Conservation (phyloP, 2,797 vertebrate genomes). For the Hyperoplus immaculatus region DNA sequence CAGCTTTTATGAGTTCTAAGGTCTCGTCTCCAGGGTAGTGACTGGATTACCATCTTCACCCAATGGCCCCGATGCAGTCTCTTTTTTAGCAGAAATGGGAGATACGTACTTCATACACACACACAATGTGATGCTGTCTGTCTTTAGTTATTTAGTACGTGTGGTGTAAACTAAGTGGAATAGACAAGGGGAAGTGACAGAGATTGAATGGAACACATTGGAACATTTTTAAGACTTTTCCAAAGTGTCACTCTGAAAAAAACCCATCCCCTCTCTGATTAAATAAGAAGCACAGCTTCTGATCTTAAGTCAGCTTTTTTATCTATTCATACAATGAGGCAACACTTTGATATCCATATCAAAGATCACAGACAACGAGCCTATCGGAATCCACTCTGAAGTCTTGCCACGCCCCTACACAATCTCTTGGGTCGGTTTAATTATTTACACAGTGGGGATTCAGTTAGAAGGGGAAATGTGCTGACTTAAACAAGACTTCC, state of each 20-base stretch:
- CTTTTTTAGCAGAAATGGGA: too few species aligned
- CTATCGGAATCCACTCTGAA: conserved; percentile 59
- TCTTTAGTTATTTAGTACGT: conserved; percentile 16
- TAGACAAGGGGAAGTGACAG: background rate
- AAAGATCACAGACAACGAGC: conserved; percentile 67
- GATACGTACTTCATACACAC: background rate
- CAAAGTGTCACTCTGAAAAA: conserved; percentile 15
- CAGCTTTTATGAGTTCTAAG: conserved; percentile 57
- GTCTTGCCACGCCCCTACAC: conserved; percentile 62
- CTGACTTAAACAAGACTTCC: conserved; percentile 69
- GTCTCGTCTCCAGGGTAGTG: conserved; percentile 53
- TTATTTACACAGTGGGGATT: conserved; percentile 73
- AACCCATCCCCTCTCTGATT: conserved; percentile 35
- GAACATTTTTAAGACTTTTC: conserved; percentile 8
- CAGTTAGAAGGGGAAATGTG: conserved; percentile 66
- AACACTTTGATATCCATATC: conserved; percentile 68
- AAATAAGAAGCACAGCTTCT: conserved; percentile 31
- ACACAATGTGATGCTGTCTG: conserved; percentile 16
- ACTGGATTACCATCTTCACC: conserved; percentile 62
- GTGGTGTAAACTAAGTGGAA: conserved; percentile 11
- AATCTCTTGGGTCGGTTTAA: conserved; percentile 63
- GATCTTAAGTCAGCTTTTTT: conserved; percentile 52
- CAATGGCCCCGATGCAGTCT: conserved; percentile 30
- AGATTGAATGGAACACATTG: background rate
- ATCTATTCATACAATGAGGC: conserved; percentile 67